A percentile compares a stretch with the other conserved stretches of the same genome.
Conservation (phyloP, 2,888 invertebrate genomes). For the Timema cristinae region DNA sequence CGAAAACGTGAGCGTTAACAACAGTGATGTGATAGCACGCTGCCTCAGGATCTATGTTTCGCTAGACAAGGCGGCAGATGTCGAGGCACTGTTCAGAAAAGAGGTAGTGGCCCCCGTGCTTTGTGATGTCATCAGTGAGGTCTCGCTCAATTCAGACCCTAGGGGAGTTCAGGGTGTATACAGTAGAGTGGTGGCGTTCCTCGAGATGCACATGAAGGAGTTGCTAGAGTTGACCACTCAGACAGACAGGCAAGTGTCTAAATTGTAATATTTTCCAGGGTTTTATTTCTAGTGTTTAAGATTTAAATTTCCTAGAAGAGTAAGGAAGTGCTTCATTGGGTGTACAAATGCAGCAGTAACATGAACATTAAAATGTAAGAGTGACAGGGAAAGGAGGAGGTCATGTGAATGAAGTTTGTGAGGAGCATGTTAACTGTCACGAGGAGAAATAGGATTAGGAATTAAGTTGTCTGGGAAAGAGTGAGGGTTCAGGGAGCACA, state of each 20-base stretch:
- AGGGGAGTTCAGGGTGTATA: conserved; percentile 69
- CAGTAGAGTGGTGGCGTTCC: conserved; percentile 62
- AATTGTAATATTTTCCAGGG: neutral
- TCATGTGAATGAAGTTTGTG: too few relatives aligned
- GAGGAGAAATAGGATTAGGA: too few relatives aligned
- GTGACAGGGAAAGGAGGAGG: too few relatives aligned
- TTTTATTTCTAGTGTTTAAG: neutral
- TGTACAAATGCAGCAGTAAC: too few relatives aligned
- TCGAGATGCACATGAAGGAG: conserved; percentile 62
- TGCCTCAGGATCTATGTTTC: conserved; percentile 59
- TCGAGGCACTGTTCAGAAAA: conserved; percentile 66
- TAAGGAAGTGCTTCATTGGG: too few relatives aligned
- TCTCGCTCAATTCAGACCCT: conserved; percentile 56
- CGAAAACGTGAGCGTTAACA: conserved; percentile 47
- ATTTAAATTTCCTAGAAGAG: neutral
- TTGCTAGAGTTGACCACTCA: conserved; percentile 43
- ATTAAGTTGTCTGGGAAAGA: too few relatives aligned
- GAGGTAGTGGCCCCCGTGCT: conserved; percentile 65
- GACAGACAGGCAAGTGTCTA: conserved; percentile 7
- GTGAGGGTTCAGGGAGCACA: too few relatives aligned
- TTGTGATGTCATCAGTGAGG: conserved; percentile 67
- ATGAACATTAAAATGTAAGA: too few relatives aligned
- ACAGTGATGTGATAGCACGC: conserved; percentile 47
- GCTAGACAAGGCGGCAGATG: conserved; percentile 63
- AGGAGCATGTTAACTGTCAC: too few relatives aligned